Evolutionary conservation across 2,797 vertebrate species (phyloP).

Genomic region (Xenentodon cancila): DNA sequence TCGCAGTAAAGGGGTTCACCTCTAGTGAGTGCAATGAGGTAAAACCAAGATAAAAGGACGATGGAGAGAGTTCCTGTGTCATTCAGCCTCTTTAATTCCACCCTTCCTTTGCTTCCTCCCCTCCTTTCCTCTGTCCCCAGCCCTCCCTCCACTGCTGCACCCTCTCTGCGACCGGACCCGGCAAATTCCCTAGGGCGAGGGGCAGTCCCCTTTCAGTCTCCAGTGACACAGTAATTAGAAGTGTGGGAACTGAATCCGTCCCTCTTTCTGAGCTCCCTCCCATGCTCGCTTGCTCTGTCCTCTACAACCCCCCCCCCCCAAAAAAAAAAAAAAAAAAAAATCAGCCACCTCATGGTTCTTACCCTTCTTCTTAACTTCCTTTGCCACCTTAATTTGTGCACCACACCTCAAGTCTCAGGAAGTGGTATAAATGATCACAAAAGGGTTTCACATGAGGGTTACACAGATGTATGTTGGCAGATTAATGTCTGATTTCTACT

Average conservation of each 20-base stretch:
- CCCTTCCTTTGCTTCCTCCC: conserved; percentile 43
- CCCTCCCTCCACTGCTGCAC: conserved; percentile 51
- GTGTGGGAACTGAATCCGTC: conserved; percentile 87
- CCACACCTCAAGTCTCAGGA: conserved; percentile 39
- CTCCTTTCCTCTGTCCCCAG: conserved; percentile 35
- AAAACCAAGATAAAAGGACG: conserved; percentile 66
- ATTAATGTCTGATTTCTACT: not conserved
- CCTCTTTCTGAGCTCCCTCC: conserved; percentile 67
- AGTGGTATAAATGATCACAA: conserved; percentile 23
- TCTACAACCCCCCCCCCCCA: conserved; percentile 37
- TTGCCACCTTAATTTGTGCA: conserved; percentile 63
- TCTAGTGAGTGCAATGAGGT: conserved; percentile 73
- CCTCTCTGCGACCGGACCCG: conserved; percentile 71
- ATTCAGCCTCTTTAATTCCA: conserved; percentile 69
- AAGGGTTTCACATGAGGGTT: conserved; percentile 8
- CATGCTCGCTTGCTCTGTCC: conserved; percentile 37
- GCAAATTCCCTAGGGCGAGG: conserved; percentile 79
- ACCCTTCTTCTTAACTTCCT: conserved; percentile 61
- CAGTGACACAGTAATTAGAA: conserved; percentile 88
- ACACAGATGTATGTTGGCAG: not conserved
- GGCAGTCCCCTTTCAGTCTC: conserved; percentile 88
- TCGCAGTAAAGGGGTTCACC: conserved; percentile 64
- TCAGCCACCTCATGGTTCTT: conserved; percentile 38
- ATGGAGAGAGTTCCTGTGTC: conserved; percentile 80
- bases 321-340: no score